Conservation (phyloP, 2,113 vertebrate species). For the Trogon surrucura region DNA sequence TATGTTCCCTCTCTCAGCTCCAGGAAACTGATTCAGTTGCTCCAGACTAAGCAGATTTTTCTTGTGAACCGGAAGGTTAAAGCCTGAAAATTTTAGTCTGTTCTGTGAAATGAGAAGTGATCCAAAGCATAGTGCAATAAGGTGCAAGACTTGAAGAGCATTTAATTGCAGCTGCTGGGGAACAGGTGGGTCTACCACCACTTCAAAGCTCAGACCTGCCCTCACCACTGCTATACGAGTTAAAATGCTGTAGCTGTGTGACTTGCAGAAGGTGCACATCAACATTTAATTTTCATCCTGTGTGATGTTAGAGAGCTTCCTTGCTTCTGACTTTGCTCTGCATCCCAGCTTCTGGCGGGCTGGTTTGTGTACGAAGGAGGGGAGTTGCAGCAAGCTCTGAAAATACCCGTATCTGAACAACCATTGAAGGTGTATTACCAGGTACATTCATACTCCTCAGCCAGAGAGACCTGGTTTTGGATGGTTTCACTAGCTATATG, state of each 20-base stretch:
- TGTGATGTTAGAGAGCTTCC: background rate
- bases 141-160: background rate
- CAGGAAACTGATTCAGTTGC: background rate
- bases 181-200: background rate
- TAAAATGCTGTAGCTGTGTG: background rate
- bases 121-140: background rate
- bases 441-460: background rate
- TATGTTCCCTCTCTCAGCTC: background rate
- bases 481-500: constrained; percentile 5
- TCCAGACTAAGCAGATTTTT: background rate
- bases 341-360: background rate
- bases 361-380: background rate
- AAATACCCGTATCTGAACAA: background rate
- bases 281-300: background rate
- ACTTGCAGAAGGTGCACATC: background rate
- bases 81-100: background rate
- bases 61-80: background rate
- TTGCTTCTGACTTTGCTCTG: accelerated
- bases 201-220: background rate
- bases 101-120: background rate
- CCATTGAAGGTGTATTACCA: background rate
- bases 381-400: background rate
- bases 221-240: accelerated
- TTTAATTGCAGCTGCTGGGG: background rate
- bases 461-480: background rate